These are phyloP conservation scores for Acleris laterana DNA, from an alignment of 2,888 invertebrate species.

Conservation along the genomic window DNA sequence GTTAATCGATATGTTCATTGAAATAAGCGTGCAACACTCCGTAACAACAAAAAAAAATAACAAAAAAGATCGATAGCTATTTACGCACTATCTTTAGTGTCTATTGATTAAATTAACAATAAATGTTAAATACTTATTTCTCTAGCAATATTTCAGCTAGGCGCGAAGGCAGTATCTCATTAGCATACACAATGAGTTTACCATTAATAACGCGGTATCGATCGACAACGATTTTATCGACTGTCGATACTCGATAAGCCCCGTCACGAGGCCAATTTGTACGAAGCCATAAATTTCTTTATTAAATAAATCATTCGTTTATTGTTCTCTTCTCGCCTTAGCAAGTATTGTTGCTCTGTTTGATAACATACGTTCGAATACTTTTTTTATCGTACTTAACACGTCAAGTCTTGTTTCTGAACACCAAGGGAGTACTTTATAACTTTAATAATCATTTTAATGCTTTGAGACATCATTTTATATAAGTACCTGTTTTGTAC, in stretches of 20 bases:
- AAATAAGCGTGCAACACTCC: background rate
- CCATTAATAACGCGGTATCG: slow-evolving; percentile 71
- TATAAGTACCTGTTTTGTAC: background rate
- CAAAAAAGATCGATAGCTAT: background rate
- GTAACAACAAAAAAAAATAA: too few species aligned
- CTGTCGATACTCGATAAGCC: slow-evolving; percentile 71
- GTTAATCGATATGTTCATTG: slow-evolving; percentile 35
- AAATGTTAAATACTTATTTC: slow-evolving; percentile 4
- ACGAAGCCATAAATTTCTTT: slow-evolving; percentile 79
- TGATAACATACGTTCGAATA: slow-evolving; percentile 42
- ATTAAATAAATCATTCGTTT: slow-evolving; percentile 81
- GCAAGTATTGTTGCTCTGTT: slow-evolving; percentile 66
- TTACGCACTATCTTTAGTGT: background rate
- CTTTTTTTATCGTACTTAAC: slow-evolving; percentile 28
- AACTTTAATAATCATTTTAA: background rate
- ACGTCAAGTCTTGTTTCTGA: slow-evolving; percentile 2
- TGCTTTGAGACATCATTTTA: background rate
- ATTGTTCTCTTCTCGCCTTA: slow-evolving; percentile 80
- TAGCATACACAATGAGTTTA: slow-evolving; percentile 66
- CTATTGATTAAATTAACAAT: slow-evolving; percentile 1
- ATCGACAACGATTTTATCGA: slow-evolving; percentile 75
- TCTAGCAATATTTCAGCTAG: slow-evolving; percentile 15
- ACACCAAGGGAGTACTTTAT: background rate
- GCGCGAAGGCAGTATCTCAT: slow-evolving; percentile 54
- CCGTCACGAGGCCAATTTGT: slow-evolving; percentile 79